These are phyloP conservation scores for Scolopax bukidnonensis DNA, from an alignment of 2,797 vertebrate species.

Conservation along the genomic window DNA sequence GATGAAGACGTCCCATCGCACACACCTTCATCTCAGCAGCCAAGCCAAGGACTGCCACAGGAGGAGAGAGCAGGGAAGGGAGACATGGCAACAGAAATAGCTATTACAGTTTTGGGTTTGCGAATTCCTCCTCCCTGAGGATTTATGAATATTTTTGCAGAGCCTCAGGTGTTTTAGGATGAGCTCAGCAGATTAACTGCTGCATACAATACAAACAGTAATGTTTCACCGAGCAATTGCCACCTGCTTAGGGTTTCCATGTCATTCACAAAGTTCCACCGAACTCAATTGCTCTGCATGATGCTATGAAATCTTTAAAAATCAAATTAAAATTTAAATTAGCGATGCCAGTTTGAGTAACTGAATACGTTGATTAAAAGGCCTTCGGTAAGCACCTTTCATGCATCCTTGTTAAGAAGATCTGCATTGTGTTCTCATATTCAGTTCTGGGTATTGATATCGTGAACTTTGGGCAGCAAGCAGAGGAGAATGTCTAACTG, in stretches of 20 bases:
- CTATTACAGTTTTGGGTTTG: neutral
- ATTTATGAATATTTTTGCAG: neutral
- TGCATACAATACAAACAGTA: neutral
- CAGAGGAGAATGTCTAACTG: neutral
- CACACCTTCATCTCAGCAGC: neutral
- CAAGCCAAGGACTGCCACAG: neutral
- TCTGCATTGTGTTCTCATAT: neutral
- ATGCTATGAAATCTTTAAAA: neutral
- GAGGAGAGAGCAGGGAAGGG: neutral
- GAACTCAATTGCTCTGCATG: neutral
- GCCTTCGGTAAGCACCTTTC: neutral
- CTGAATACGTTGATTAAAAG: neutral
- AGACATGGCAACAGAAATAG: neutral
- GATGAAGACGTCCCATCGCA: neutral
- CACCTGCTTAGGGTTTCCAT: neutral
- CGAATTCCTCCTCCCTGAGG: neutral
- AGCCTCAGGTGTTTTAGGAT: neutral
- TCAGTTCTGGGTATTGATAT: neutral
- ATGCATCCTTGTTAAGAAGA: neutral
- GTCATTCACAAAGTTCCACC: neutral
- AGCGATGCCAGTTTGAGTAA: neutral
- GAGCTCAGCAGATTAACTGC: neutral
- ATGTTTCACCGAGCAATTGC: neutral
- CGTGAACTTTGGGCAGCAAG: neutral
- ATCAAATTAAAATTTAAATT: constrained; percentile 30